Conservation (phyloP, 2,888 invertebrate species). For the Drosophila mercatorum region DNA sequence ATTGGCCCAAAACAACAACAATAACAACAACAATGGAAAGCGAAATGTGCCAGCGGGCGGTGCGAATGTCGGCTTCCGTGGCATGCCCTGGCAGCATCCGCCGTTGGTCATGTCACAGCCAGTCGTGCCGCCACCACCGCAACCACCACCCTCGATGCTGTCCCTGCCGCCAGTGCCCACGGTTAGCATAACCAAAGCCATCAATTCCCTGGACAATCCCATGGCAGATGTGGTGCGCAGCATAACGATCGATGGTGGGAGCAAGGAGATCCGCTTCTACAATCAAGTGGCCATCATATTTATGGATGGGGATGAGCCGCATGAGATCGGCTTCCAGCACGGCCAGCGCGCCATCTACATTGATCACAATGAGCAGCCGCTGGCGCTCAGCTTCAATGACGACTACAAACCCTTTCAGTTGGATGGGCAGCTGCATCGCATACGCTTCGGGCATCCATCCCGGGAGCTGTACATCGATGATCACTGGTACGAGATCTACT, state of each 20-base stretch:
- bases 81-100: conserved; percentile 77
- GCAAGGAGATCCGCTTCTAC: conserved; percentile 92
- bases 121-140: conserved; percentile 56
- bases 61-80: conserved; percentile 53
- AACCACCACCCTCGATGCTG: conserved; percentile 61
- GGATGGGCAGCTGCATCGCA: conserved; percentile 90
- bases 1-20: conserved; percentile 49
- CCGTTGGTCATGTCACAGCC: conserved; percentile 61
- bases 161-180: conserved; percentile 63
- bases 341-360: conserved; percentile 90
- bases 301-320: conserved; percentile 93
- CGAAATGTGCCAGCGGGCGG: conserved; percentile 27
- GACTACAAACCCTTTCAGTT: conserved; percentile 90
- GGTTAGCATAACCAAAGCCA: conserved; percentile 56
- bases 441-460: conserved; percentile 96
- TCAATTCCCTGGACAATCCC: conserved; percentile 86
- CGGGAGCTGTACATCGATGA: conserved; percentile 96
- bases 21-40: conserved; percentile 48
- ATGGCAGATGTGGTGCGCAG: conserved; percentile 90
- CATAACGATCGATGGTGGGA: conserved; percentile 92
- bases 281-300: conserved; percentile 93
- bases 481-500: conserved; percentile 95
- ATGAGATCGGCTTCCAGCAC: conserved; percentile 93
- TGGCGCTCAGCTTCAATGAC: conserved; percentile 88
- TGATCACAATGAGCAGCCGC: conserved; percentile 90